Base-by-base conservation (phyloP, 2,888 invertebrate genomes). In the Noctua janthe region DNA sequence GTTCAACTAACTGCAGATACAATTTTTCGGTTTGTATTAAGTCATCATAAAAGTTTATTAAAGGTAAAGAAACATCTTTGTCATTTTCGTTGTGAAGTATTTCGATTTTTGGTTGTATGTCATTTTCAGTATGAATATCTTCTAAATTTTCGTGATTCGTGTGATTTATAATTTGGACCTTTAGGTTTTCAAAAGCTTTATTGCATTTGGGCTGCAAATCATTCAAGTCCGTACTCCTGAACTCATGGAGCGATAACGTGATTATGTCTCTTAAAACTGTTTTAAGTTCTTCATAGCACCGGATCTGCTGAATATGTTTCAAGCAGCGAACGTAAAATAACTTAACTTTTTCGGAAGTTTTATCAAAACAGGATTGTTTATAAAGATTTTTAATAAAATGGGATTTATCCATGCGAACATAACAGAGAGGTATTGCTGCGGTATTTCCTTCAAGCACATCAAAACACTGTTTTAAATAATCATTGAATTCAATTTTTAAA, bases 11-110 rank as follows among this genome's bases (percentile, higher is more conserved):
- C 70, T 70, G 66, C 51, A 78, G 43, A 35, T 83, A 78, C 59
- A 84, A 79, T 54, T 79, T 74, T 79, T 84, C 81, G n/a, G 79
- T 84, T 78, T 83, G 54, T 75, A 83, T 76, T 70, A 78, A 66
- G 59, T 83, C 35, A 54, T 83, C 66, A 70, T 80, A 82, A 75
- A 67, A 84, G 39, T 79, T 76, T 59, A 76, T 71, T 20, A 82
- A 62, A 73, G 59, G 56, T 70, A 74, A 20, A 72, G 69, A 59
- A 80, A 71, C 75, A 54, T 78, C 43, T 70, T 59, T 75, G 70
- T 80, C 79, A 76, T 72, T 74, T 80, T 82, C 74, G 49, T 73
- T 70, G 67, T 72, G 62, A 66, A 71, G 59, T 75, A 72, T 4
- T 74, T 75, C 70, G 10, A 75, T 67, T 80, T 78, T 66, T 78